A percentile compares a stretch with the other conserved stretches of the same genome.
These are phyloP conservation scores for Thereva nobilitata DNA, from an alignment of 2,888 invertebrate genomes.

Conservation along the genomic window DNA sequence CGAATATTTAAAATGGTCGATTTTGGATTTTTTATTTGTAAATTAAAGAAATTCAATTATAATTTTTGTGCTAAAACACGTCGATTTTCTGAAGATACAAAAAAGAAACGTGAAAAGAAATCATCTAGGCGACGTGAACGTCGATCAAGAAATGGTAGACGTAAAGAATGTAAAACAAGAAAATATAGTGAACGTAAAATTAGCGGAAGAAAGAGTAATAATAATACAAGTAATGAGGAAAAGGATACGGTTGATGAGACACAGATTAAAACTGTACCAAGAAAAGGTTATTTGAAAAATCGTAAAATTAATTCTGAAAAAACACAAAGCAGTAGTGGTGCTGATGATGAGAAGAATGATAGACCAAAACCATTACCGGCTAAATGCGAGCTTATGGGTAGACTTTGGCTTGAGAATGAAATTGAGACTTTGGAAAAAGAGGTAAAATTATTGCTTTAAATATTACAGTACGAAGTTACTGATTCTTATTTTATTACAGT, in stretches of 20 bases:
- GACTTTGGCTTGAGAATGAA: constrained; percentile 85
- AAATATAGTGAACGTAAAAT: constrained; percentile 19
- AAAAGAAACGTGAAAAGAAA: constrained; percentile 52
- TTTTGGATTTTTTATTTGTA: constrained; percentile 67
- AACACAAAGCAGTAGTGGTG: constrained; percentile 42
- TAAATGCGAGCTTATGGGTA: constrained; percentile 71
- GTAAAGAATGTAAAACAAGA: constrained; percentile 7
- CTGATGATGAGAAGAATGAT: constrained; percentile 42
- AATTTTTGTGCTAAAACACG: constrained; percentile 56
- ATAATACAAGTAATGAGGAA: constrained; percentile 56
- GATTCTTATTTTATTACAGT: constrained; percentile 8
- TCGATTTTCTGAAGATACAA: constrained; percentile 51
- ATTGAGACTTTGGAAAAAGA: constrained; percentile 82
- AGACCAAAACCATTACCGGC: constrained; percentile 14
- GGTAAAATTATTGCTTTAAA: constrained; percentile 55
- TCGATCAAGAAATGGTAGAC: constrained; percentile 9
- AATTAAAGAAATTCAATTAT: constrained; percentile 58
- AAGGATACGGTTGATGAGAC: constrained; percentile 50
- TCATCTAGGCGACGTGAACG: constrained; percentile 51
- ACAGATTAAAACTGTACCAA: constrained; percentile 30
- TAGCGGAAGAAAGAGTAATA: constrained; percentile 47
- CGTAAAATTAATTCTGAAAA: constrained; percentile 52
- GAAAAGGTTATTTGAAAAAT: constrained; percentile 56
- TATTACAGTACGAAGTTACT: neutral
- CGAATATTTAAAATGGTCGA: constrained; percentile 77